A percentile compares a stretch with the other conserved stretches of the same genome.
These are phyloP conservation scores for Spinus pinus DNA, from an alignment of 2,797 vertebrate species.

Conservation along the genomic window DNA sequence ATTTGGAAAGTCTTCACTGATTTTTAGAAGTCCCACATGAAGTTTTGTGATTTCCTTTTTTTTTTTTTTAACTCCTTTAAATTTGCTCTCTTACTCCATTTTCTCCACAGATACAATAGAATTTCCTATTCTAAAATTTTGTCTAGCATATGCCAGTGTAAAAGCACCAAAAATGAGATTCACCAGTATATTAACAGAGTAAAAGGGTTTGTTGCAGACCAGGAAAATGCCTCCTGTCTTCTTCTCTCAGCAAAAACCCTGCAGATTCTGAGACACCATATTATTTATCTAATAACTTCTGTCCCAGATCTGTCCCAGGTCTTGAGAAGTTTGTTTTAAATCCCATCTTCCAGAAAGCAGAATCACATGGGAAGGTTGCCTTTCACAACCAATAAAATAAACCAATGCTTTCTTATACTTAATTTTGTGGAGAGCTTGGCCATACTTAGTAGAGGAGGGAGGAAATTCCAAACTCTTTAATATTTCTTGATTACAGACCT, in stretches of 20 bases:
- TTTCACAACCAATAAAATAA: background rate
- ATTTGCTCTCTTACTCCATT: background rate
- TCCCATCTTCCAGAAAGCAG: background rate
- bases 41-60: background rate
- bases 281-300: background rate
- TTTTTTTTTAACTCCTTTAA: background rate
- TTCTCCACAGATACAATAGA: background rate
- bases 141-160: background rate
- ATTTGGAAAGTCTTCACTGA: background rate
- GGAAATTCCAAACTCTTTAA: background rate
- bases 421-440: background rate
- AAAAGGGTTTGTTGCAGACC: background rate
- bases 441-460: background rate
- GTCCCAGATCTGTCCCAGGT: background rate
- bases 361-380: background rate
- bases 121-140: background rate
- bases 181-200: background rate
- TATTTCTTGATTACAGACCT: background rate
- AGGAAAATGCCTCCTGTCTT: background rate
- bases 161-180: background rate
- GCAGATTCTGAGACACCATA: background rate
- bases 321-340: background rate
- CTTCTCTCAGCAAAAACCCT: background rate
- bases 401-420: background rate
- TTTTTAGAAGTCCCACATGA: background rate